Evolutionary conservation across 2,797 vertebrate species (phyloP).

Genomic region (Sparidentex hasta): DNA sequence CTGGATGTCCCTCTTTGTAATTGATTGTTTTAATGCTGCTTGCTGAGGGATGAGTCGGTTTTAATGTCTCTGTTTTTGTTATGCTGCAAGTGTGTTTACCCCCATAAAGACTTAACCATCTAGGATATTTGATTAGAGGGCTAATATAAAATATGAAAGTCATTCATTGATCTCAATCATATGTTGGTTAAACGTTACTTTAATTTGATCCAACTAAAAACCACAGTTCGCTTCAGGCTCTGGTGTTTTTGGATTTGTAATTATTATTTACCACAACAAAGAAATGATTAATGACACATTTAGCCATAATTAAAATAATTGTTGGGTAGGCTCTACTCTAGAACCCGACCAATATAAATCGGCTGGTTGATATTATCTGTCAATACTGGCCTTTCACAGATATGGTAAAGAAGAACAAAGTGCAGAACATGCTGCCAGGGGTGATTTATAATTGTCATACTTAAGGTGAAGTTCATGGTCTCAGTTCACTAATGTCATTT

Average conservation of each 20-base stretch:
- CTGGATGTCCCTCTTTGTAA: neutral
- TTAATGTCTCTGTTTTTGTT: neutral
- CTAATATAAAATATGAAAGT: neutral
- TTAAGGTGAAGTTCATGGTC: too few relatives aligned
- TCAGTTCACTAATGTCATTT: too few relatives aligned
- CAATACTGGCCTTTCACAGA: too few relatives aligned
- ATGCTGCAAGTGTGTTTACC: neutral
- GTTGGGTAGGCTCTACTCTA: too few relatives aligned
- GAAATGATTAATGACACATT: neutral
- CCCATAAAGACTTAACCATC: neutral
- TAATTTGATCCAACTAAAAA: too few relatives aligned
- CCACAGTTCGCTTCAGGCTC: neutral
- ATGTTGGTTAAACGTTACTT: neutral
- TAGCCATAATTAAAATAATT: too few relatives aligned
- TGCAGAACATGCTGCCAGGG: too few relatives aligned
- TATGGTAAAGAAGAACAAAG: too few relatives aligned
- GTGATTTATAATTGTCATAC: too few relatives aligned
- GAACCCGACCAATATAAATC: too few relatives aligned
- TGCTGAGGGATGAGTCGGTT: neutral
- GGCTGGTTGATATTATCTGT: too few relatives aligned
- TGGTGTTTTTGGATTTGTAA: neutral
- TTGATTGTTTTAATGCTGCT: neutral
- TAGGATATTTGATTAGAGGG: neutral
- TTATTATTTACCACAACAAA: too few relatives aligned
- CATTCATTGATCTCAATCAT: neutral